These are phyloP conservation scores for Trochalopteron elliotii DNA, from an alignment of 2,113 vertebrate genomes.

Conservation along the genomic window DNA sequence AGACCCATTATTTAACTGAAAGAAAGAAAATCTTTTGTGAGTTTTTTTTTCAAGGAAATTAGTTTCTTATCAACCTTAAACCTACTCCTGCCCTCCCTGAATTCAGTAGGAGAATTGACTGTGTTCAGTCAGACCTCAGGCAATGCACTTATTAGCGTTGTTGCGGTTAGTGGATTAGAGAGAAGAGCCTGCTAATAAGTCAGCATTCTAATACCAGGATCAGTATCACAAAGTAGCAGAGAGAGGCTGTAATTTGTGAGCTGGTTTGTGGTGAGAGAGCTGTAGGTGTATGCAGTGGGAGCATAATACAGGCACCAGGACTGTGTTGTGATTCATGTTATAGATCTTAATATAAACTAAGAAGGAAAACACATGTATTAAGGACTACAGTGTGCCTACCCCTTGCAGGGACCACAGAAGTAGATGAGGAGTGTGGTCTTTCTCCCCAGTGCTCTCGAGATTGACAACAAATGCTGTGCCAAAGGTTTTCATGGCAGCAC, in stretches of 20 bases:
- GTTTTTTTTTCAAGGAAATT: background rate
- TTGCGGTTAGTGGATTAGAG: background rate
- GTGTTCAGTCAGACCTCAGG: background rate
- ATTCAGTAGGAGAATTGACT: background rate
- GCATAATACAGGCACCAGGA: conserved; percentile 1
- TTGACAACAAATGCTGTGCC: background rate
- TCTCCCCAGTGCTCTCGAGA: background rate
- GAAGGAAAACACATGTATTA: conserved; percentile 34
- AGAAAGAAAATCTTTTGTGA: background rate
- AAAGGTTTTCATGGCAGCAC: background rate
- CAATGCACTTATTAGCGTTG: background rate
- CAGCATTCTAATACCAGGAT: background rate
- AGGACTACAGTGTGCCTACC: background rate
- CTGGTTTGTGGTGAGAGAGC: background rate
- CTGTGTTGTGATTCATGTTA: conserved; percentile 39
- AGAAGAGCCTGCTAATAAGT: background rate
- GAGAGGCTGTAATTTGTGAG: conserved; percentile 33
- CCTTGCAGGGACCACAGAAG: background rate
- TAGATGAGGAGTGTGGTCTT: background rate
- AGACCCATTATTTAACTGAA: background rate
- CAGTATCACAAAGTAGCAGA: background rate
- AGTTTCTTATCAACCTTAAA: background rate
- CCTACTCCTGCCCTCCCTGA: background rate
- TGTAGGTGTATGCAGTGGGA: conserved; percentile 36
- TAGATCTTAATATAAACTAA: conserved; percentile 47